Evolutionary conservation across 2,113 vertebrate species (phyloP).

Genomic region (Oryzias woworae): DNA sequence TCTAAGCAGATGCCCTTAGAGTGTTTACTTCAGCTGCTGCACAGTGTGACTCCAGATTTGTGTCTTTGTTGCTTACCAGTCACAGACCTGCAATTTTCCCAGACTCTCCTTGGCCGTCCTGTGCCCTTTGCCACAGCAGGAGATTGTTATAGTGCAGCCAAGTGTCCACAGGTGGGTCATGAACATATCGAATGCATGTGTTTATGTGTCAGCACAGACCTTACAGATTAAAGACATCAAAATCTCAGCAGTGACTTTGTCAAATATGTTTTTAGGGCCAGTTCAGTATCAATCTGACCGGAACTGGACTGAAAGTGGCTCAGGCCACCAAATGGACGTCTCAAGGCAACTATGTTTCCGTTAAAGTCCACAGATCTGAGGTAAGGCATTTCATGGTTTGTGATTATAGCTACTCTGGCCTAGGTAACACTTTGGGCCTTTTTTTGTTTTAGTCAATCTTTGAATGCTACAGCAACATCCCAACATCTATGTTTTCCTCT

Average conservation of each 20-base stretch:
- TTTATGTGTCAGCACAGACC: constrained; percentile 1
- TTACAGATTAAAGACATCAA: neutral
- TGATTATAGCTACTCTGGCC: too few species aligned
- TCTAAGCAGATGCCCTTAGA: constrained; percentile 29
- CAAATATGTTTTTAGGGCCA: constrained; percentile 80
- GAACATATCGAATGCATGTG: neutral
- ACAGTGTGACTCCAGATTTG: constrained; percentile 33
- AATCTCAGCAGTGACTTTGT: neutral
- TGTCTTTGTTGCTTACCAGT: constrained; percentile 70
- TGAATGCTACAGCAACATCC: neutral
- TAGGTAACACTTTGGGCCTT: too few species aligned
- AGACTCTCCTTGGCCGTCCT: constrained; percentile 81
- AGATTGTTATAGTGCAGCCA: constrained; percentile 90
- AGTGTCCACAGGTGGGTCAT: constrained; percentile 85
- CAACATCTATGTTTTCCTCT: constrained; percentile 17
- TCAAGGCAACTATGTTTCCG: constrained; percentile 89
- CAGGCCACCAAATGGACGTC: constrained; percentile 86
- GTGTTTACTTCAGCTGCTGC: constrained; percentile 31
- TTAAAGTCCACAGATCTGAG: constrained; percentile 88
- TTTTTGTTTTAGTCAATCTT: neutral
- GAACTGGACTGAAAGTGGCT: constrained; percentile 88
- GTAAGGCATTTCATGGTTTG: constrained; percentile 68
- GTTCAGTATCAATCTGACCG: constrained; percentile 92
- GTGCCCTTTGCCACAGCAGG: constrained; percentile 89
- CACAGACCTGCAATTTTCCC: constrained; percentile 87